A percentile compares a stretch with the other conserved stretches of the same genome.
phyloP scores from a whole-genome alignment of 2,113 vertebrate genomes.

The Onychostruthus taczanowskii region DNA sequence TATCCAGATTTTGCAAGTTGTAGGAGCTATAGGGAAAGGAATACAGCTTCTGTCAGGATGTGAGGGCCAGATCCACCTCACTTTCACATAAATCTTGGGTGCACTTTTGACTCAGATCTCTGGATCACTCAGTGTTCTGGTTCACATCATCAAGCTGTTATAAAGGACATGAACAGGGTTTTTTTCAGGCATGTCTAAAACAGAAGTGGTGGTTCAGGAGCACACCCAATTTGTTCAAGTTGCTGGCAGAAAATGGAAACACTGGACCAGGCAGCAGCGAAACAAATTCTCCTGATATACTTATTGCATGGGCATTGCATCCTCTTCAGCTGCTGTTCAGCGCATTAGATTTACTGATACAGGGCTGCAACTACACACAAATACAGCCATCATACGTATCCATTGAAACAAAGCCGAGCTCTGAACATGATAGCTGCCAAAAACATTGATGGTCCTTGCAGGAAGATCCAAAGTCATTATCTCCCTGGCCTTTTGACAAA shows the following conservation, averaged over 20 bases:
- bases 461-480: conserved; percentile 1
- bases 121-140: neutral
- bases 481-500: neutral
- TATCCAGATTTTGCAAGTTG: neutral
- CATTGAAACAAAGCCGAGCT: neutral
- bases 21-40: neutral
- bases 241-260: neutral
- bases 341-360: neutral
- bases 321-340: neutral
- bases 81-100: neutral
- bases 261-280: neutral
- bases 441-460: neutral
- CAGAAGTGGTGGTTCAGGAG: accelerated
- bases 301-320: neutral
- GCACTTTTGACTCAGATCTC: neutral
- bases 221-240: neutral
- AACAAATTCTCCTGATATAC: neutral
- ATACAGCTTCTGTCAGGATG: neutral
- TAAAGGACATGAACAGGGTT: neutral
- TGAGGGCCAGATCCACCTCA: neutral
- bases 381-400: neutral
- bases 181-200: neutral
- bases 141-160: neutral
- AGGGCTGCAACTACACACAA: neutral
- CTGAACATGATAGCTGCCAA: neutral